Evolutionary conservation across 2,113 vertebrate species (phyloP).

Genomic region (Nyctereutes procyonoides): DNA sequence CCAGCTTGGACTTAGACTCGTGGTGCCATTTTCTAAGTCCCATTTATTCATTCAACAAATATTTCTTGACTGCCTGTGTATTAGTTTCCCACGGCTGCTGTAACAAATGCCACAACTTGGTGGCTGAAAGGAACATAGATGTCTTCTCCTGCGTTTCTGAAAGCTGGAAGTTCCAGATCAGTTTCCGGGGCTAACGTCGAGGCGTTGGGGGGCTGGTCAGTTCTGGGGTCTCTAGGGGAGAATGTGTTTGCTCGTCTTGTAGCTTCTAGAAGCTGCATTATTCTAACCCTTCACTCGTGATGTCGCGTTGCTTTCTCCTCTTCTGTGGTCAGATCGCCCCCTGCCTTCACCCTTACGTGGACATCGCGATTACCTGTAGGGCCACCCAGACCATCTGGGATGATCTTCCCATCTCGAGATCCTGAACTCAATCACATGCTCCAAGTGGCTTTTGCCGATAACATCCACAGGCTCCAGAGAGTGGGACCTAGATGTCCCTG

Average conservation of each 20-base stretch:
- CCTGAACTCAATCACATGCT: background rate
- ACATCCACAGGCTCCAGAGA: background rate
- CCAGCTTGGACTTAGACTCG: background rate
- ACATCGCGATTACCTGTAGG: background rate
- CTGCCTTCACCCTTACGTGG: background rate
- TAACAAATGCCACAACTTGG: background rate
- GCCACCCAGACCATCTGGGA: background rate
- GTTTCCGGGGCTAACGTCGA: background rate
- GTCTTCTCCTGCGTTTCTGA: background rate
- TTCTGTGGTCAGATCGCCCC: background rate
- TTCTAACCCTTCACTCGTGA: background rate
- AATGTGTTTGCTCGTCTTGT: background rate
- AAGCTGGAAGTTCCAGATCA: background rate
- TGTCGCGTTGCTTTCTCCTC: background rate
- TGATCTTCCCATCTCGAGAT: background rate
- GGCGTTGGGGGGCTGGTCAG: background rate
- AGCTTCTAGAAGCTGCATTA: background rate
- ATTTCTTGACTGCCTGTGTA: background rate
- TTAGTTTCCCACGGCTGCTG: background rate
- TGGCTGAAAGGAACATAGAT: background rate
- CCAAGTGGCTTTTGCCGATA: background rate
- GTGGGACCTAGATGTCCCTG: background rate
- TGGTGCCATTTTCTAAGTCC: conserved; percentile 15
- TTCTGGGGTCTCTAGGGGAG: background rate
- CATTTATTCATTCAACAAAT: background rate